Evolutionary conservation across 2,113 vertebrate genomes (phyloP).

Genomic region (Labeo rohita): DNA sequence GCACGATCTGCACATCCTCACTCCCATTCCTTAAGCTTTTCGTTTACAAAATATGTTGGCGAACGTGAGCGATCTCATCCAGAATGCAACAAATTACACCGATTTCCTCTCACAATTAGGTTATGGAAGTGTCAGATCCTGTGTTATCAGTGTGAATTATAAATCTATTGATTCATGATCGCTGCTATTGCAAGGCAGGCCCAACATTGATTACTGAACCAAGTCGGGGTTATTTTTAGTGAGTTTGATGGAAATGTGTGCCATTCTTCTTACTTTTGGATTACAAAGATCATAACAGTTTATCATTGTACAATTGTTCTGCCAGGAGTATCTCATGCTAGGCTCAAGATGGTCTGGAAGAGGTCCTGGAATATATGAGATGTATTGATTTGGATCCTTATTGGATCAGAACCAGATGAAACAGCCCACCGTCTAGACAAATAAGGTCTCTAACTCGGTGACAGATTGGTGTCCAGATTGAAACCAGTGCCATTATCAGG

Average conservation of each 20-base stretch:
- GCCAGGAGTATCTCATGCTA: slow-evolving; percentile 21
- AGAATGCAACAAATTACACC: neutral
- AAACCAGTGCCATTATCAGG: neutral
- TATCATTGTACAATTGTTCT: slow-evolving; percentile 36
- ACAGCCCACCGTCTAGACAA: slow-evolving; percentile 14
- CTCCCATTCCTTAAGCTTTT: neutral
- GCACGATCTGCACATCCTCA: neutral
- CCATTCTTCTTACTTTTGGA: slow-evolving; percentile 32
- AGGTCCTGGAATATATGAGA: slow-evolving; percentile 18
- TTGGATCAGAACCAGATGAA: slow-evolving; percentile 32
- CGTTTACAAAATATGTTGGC: neutral
- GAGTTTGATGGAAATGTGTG: slow-evolving; percentile 27
- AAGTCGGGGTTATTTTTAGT: neutral
- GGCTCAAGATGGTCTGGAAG: slow-evolving; percentile 27
- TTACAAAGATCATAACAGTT: slow-evolving; percentile 41
- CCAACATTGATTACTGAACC: neutral
- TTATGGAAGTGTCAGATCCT: neutral
- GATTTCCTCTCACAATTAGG: neutral
- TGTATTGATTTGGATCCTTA: slow-evolving; percentile 39
- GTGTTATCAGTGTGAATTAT: slow-evolving; percentile 1
- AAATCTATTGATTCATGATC: neutral
- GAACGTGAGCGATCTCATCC: too few relatives aligned
- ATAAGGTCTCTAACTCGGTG: neutral
- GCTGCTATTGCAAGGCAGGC: neutral
- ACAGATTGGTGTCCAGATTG: neutral